Base-by-base conservation (phyloP, 1,140 invertebrate genomes). In the Euura saliciscinereae region DNA sequence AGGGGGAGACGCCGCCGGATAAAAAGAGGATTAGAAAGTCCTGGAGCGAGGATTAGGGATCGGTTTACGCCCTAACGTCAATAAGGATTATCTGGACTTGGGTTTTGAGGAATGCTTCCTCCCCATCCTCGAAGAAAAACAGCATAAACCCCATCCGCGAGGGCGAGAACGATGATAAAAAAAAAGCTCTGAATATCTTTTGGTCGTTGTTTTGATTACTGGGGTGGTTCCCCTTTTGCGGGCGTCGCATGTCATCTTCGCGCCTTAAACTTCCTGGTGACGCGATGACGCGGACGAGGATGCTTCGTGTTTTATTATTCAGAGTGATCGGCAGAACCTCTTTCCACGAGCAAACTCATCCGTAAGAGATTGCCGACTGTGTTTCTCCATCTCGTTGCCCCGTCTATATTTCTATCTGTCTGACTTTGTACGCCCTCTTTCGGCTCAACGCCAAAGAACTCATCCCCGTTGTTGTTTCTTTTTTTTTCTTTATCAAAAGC, bases 341-440 rank as follows among this genome's bases (percentile, higher is more conserved):
- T n/a, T 6, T 59, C n/a, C 6, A 8, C 51, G 6, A 71, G 76
- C 79, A 79, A 82, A 82, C 71, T 83, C 77, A 77, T 78, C 74
- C 79, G 78, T 83, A 82, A 82, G 81, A 83, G 81, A 82, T 83
- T 83, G 79, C 78, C 78, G 73, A 70, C 68, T 71, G 75, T 74
- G 65, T 43, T 44, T 46, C n/a, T 10, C 44, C 65, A 44, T n/a
- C 51, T 6, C 51, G 6, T 51, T 51, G 6, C 46, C 46, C 46
- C 11, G 6, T 51, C 46, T 51, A 1, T 59, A 8, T 59, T n/a
- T 44, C 46, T 74, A 45, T 66, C 69, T 28, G 28, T 28, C 28
- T 28, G 28, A 28, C 28, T 28, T 28, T 28, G 28, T 28, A 28
- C 28, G 28, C 28, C 28, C 28, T 43, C 68, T 68, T 78, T 71